A percentile compares a stretch with the other conserved stretches of the same genome.
Conservation (phyloP, 2,888 invertebrate species). For the Hirtodrosophila histrioides region DNA sequence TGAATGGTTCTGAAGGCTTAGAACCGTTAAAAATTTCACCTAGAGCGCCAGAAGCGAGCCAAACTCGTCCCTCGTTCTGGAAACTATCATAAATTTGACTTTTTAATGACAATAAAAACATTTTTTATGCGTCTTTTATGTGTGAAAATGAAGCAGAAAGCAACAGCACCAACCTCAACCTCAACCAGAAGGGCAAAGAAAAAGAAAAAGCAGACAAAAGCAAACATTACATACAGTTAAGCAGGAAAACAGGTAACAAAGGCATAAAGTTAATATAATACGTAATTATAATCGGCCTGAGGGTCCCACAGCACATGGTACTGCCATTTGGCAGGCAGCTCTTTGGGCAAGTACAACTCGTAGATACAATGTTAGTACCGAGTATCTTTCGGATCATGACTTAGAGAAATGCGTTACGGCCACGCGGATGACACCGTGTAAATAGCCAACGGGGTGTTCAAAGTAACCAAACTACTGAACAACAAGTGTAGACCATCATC, state of each 20-base stretch:
- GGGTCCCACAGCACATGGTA: conserved; percentile 10
- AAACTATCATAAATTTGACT: conserved; percentile 72
- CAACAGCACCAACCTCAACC: too few relatives aligned
- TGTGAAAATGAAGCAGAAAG: conserved; percentile 71
- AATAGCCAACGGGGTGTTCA: conserved; percentile 49
- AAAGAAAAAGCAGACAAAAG: conserved; percentile 12
- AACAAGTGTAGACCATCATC: conserved; percentile 68
- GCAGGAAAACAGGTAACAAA: conserved; percentile 32
- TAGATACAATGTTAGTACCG: conserved; percentile 22
- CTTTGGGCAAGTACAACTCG: conserved; percentile 12
- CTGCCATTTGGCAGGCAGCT: conserved; percentile 6
- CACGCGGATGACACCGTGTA: conserved; percentile 62
- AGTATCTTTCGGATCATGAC: conserved; percentile 54
- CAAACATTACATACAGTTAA: conserved; percentile 55
- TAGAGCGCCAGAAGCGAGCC: conserved; percentile 45
- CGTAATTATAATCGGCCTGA: conserved; percentile 56
- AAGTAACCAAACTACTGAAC: conserved; percentile 54
- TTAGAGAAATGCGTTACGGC: conserved; percentile 49
- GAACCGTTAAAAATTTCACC: conserved; percentile 70
- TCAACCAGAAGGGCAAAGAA: conserved; percentile 45
- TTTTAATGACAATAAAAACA: conserved; percentile 73
- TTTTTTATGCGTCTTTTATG: conserved; percentile 72
- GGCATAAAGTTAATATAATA: conserved; percentile 58
- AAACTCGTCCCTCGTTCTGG: conserved; percentile 45
- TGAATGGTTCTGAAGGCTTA: conserved; percentile 28